Percentiles rank a stretch among this genome's conserved stretches.
Evolutionary conservation across 2,888 invertebrate species (phyloP).

Genomic region (Coleophora deauratella): DNA sequence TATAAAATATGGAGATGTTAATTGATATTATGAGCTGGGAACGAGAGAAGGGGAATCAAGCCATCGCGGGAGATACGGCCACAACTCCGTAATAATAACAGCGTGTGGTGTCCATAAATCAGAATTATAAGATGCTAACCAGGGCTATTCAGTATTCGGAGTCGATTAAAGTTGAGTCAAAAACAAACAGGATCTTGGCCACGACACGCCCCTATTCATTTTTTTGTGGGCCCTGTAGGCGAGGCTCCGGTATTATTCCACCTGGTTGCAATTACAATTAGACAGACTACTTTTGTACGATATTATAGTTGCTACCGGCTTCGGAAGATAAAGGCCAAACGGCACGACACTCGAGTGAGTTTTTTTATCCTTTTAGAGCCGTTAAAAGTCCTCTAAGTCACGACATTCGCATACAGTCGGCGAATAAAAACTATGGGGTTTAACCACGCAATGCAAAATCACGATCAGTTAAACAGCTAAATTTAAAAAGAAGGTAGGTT

Average conservation of each 20-base stretch:
- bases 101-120: constrained; percentile 62
- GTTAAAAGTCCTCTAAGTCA: constrained; percentile 37
- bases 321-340: constrained; percentile 32
- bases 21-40: constrained; percentile 62
- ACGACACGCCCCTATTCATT: constrained; percentile 34
- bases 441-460: constrained; percentile 46
- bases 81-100: constrained; percentile 60
- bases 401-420: constrained; percentile 33
- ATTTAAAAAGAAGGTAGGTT: constrained; percentile 40
- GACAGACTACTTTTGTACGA: constrained; percentile 33
- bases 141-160: constrained; percentile 50
- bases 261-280: constrained; percentile 45
- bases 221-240: constrained; percentile 40
- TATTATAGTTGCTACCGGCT: constrained; percentile 40
- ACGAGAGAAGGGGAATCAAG: constrained; percentile 41
- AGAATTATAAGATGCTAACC: constrained; percentile 58
- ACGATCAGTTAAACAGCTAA: constrained; percentile 53
- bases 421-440: constrained; percentile 34
- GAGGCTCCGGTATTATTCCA: constrained; percentile 36
- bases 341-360: constrained; percentile 28
- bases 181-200: constrained; percentile 58
- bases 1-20: constrained; percentile 53
- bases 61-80: constrained; percentile 42
- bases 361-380: constrained; percentile 31
- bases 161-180: constrained; percentile 54